phyloP scores from a whole-genome alignment of 2,113 vertebrate genomes.

The Salvelinus namaycush region DNA sequence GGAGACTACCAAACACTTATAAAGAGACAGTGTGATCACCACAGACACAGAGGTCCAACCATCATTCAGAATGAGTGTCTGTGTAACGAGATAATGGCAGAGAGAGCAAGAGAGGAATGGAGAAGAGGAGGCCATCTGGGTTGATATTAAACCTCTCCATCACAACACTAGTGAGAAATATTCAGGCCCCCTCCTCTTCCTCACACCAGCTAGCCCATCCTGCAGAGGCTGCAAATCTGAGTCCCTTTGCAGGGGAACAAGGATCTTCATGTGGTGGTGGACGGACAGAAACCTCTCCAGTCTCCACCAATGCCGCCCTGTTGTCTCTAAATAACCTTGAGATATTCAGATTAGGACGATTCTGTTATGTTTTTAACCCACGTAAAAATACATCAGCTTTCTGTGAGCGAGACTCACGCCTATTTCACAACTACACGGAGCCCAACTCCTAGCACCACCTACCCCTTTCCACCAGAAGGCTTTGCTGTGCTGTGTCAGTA shows the following conservation, averaged over 20 bases:
- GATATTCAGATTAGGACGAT: too few species aligned
- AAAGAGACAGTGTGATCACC: not conserved
- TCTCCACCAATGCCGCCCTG: constrained; percentile 18
- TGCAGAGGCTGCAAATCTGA: not conserved
- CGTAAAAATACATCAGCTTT: too few species aligned
- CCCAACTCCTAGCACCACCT: too few species aligned
- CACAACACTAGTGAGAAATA: not conserved
- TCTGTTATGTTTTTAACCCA: too few species aligned
- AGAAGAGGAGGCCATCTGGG: not conserved
- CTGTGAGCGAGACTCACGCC: too few species aligned
- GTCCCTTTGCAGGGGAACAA: not conserved
- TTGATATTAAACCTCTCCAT: constrained; percentile 17
- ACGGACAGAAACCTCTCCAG: not conserved
- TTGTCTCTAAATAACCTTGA: not conserved
- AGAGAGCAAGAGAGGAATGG: not conserved
- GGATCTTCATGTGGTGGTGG: not conserved
- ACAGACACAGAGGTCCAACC: not conserved
- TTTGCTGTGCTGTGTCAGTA: too few species aligned
- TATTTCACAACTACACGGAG: too few species aligned
- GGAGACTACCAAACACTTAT: too few species aligned
- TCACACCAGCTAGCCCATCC: not conserved
- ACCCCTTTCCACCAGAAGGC: too few species aligned
- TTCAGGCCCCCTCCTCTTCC: not conserved
- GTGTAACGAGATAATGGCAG: too few species aligned
- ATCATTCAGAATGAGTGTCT: not conserved